A percentile compares a stretch with the other conserved stretches of the same genome.
phyloP scores from a whole-genome alignment of 2,888 invertebrate species.

The Drosophila subquinaria region DNA sequence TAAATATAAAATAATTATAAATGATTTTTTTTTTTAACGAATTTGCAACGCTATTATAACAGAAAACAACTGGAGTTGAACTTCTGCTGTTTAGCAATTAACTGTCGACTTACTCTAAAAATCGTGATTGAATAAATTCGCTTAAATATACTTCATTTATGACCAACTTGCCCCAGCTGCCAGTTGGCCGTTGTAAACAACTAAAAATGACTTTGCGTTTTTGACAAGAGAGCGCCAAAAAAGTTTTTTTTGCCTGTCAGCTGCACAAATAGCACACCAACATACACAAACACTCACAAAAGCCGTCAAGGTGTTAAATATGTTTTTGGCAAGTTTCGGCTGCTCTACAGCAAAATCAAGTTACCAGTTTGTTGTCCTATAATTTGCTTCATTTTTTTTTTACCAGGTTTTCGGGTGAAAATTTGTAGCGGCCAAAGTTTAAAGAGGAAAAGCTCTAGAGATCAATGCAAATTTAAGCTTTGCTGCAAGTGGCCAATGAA shows the following conservation, averaged over 20 bases:
- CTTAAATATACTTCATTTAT: conserved; percentile 21
- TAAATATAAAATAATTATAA: neutral
- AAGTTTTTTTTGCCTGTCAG: conserved; percentile 48
- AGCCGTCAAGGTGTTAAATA: conserved; percentile 38
- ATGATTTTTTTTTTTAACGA: neutral
- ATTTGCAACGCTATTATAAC: neutral
- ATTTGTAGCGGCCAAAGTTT: neutral
- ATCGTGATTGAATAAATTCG: conserved; percentile 13
- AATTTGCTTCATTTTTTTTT: conserved; percentile 12
- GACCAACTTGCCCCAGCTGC: conserved; percentile 17
- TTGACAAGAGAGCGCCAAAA: conserved; percentile 52
- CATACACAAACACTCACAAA: conserved; percentile 5
- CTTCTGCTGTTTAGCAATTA: conserved; percentile 1
- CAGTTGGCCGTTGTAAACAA: conserved; percentile 44
- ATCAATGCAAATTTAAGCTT: neutral
- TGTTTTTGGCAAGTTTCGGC: conserved; percentile 10
- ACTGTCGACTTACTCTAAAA: neutral
- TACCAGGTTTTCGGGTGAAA: neutral
- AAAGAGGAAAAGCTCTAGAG: neutral
- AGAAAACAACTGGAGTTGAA: neutral
- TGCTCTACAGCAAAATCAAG: conserved; percentile 15
- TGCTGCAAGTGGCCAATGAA: conserved; percentile 10
- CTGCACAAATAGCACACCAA: conserved; percentile 42
- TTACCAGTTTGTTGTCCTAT: conserved; percentile 22
- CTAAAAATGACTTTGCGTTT: conserved; percentile 57